Evolutionary conservation across 1,140 invertebrate species (phyloP).

Genomic region (Belonocnema kinseyi): DNA sequence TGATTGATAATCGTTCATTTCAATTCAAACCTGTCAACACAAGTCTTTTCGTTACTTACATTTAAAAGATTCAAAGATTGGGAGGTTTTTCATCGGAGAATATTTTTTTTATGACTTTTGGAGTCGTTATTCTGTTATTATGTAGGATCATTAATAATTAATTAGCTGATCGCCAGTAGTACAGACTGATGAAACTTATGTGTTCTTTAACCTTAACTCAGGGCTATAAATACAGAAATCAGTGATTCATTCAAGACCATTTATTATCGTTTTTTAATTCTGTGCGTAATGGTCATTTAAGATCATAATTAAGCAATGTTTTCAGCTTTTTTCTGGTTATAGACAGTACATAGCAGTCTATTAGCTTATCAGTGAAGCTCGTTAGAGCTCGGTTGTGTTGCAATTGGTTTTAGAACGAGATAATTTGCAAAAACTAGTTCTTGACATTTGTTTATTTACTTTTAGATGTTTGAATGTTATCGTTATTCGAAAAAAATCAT

Average conservation of each 20-base stretch:
- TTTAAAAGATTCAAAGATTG: too few species aligned
- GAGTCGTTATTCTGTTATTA: too few species aligned
- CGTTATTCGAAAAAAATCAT: too few species aligned
- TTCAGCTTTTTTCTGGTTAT: neutral
- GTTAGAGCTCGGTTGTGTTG: neutral
- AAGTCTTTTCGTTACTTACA: too few species aligned
- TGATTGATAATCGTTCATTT: too few species aligned
- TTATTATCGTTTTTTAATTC: conserved; percentile 1
- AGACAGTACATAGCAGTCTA: neutral
- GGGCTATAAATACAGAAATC: conserved; percentile 3
- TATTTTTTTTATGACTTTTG: too few species aligned
- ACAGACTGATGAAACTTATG: neutral
- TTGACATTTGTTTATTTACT: conserved; percentile 10
- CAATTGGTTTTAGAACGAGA: neutral
- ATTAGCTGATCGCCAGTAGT: too few species aligned
- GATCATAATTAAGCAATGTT: neutral
- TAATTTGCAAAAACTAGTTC: neutral
- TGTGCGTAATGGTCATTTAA: neutral
- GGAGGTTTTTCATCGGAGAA: too few species aligned
- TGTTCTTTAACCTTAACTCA: conserved; percentile 15
- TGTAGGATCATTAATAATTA: too few species aligned
- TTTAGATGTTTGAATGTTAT: neutral
- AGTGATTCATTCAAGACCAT: conserved; percentile 1
- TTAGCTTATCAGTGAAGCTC: neutral
- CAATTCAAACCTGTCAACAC: too few species aligned